Base-by-base conservation (phyloP, 92 coral and sea anemone genomes). In the Anthopleura xanthogrammica region DNA sequence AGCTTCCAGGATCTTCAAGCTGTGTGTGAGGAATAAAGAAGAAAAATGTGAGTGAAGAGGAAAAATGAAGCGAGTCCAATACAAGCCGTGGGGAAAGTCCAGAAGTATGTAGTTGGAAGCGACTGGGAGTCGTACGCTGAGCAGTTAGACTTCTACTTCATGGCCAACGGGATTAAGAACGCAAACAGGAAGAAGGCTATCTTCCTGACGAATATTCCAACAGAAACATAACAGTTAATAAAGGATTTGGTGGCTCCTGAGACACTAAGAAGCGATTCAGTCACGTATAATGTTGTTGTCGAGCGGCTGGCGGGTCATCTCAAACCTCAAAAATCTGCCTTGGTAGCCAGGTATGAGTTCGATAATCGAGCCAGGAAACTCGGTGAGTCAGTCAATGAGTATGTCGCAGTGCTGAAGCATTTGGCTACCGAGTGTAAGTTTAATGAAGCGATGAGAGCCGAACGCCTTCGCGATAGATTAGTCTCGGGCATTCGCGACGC, bases 301-400 rank as follows among this genome's bases (percentile, higher is more conserved):
- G 55, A 86, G 60, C 76, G 85, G 24, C 79, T 89, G 14, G 76
- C 73, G 52, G 52, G 79, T 39, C 89, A 87, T 9, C 84, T 87
- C 40, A 87, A 87, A 75, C 93, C 88, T 9, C 80, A 84, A 73
- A 87, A 85, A 71, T 87, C 84, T 12, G 86, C 88, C 52, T 77
- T 80, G 66, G 91, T 88, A 54, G 88, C 87, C 20, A 88, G 91
- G 77, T 85, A 82, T 55, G 90, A 86, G 57, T 91, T 91, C 42
- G 90, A 91, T 19, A 91, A 88, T 50, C 46, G 90, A 76, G 80
- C 88, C n/a, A 76, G 90, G 80, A 88, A 82, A 29, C 52, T 86
- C 75, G 89, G 91, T 52, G 92, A 91, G 85, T 88, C 92, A 84
- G 92, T 88, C 73, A 90, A 87, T 88, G 84, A 87, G 50, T 90